phyloP scores from a whole-genome alignment of 2,888 invertebrate species.

The Blomia tropicalis region DNA sequence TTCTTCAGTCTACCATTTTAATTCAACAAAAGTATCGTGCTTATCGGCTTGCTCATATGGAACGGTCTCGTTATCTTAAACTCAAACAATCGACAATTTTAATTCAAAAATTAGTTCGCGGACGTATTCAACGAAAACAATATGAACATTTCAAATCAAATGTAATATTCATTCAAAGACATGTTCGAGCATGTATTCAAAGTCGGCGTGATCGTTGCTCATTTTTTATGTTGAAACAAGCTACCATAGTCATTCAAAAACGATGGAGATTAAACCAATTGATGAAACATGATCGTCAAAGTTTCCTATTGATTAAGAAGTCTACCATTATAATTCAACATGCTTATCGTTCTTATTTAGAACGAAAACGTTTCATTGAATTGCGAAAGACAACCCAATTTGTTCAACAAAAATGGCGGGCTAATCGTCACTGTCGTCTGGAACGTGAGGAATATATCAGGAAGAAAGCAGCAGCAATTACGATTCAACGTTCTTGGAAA shows the following conservation, averaged over 20 bases:
- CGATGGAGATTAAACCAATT: neutral
- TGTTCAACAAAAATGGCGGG: slow-evolving; percentile 9
- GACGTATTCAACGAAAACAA: neutral
- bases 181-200: slow-evolving; percentile 32
- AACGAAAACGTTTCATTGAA: neutral
- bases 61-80: neutral
- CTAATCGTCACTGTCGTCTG: neutral
- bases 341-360: neutral
- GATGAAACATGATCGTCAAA: neutral
- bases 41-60: neutral
- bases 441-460: slow-evolving; percentile 7
- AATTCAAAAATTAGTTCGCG: slow-evolving; percentile 11
- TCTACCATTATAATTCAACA: slow-evolving; percentile 12
- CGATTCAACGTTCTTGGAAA: neutral
- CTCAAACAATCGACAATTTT: neutral
- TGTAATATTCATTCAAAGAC: neutral
- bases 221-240: neutral
- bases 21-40: slow-evolving; percentile 13
- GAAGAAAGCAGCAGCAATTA: neutral
- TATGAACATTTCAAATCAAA: neutral
- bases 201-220: neutral
- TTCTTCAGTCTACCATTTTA: neutral
- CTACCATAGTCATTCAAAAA: neutral
- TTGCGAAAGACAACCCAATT: slow-evolving; percentile 21
- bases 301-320: neutral